Base-by-base conservation (phyloP, 2,113 vertebrate species). In the Oostethus manadensis region DNA sequence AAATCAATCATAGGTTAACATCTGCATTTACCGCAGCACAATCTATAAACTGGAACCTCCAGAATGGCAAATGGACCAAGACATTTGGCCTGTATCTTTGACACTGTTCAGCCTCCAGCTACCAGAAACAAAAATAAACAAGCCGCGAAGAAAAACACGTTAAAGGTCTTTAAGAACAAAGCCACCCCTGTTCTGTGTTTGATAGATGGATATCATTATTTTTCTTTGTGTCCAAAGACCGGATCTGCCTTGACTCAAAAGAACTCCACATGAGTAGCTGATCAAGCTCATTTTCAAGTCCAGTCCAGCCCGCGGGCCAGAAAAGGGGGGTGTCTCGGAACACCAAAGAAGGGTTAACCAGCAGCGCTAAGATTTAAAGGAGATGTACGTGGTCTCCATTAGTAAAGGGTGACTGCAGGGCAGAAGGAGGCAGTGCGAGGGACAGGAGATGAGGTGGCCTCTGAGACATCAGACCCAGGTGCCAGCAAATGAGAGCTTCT, bases 271-370 rank as follows among this genome's bases (percentile, higher is more conserved):
- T 1, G 33, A 71, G 70, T 74, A 72, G 74, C 71, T 77, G 80
- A 77, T 83, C 73, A 74, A 76, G 64, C 69, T 54, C 55, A 77
- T 84, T 81, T 84, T 79, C 84, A 78, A 79, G 73, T 79, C 72
- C 43, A 71, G 40, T 58, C 21, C 66, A 68, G 76, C 73, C 83
- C 65, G 69, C 77, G 68, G 76, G 77, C 79, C 71, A 77, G 79
- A 58, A 45, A 42, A 76, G 77, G 78, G 50, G 79, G 66, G 64
- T 77, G 78, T 86, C 83, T 68, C 44, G 23, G 66, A 71, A 76
- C 79, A 84, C 89, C 86, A 86, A 88, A 87, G 86, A 78, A 79
- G 86, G 88, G 86, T 89, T 86, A 89, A 89, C 80, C 80, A 86
- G 81, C 73, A 74, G 83, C 49, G 82, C 84, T 85, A 83, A 84